phyloP scores from a whole-genome alignment of 2,113 vertebrate species.

The Myanophis thanlyinensis region DNA sequence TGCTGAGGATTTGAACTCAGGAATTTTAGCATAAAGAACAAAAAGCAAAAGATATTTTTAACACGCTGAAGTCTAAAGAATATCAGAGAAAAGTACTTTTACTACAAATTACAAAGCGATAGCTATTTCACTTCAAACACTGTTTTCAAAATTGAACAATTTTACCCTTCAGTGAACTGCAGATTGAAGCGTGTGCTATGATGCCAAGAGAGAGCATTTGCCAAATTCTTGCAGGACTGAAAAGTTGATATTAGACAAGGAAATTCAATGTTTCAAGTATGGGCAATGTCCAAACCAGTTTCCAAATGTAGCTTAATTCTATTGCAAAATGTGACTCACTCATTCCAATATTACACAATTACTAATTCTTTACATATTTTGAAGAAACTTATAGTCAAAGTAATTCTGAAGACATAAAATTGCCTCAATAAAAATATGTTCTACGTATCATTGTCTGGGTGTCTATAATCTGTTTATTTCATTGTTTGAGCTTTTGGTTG shows the following conservation, averaged over 20 bases:
- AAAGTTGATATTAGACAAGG: not conserved
- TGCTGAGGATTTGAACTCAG: conserved; percentile 33
- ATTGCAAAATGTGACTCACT: not conserved
- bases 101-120: not conserved
- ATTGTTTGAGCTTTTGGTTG: not conserved
- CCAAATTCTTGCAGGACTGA: not conserved
- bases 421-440: not conserved
- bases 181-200: not conserved
- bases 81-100: not conserved
- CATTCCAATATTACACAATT: not conserved
- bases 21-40: not conserved
- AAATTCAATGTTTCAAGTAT: not conserved
- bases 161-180: not conserved
- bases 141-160: not conserved
- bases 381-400: not conserved
- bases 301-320: not conserved
- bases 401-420: not conserved
- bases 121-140: not conserved
- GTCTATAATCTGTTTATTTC: not conserved
- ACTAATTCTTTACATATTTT: not conserved
- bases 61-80: not conserved
- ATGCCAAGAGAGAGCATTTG: not conserved
- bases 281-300: not conserved
- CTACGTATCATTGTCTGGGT: not conserved
- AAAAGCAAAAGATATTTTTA: not conserved